Base-by-base conservation (phyloP, 2,888 invertebrate genomes). In the Epinotia demarniana region DNA sequence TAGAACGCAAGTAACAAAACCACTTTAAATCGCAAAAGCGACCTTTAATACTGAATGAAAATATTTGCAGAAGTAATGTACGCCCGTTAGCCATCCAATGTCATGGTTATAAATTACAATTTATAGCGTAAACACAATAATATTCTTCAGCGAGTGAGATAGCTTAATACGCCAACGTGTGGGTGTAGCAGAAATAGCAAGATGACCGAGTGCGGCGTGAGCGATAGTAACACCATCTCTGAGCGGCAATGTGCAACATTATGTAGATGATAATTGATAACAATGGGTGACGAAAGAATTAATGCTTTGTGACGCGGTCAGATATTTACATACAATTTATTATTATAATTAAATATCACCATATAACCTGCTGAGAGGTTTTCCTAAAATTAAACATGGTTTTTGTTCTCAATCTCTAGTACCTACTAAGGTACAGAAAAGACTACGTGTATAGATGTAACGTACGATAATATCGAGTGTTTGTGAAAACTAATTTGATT, bases 181-280 rank as follows among this genome's bases (percentile, higher is more conserved):
- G 19, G 57, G 57, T 57, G 19, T 19, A 12, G 19, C 57, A 19
- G 57, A 57, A 19, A 55, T 55, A 53, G 46, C 23, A 55, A 18
- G 12, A 33, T 2, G 33, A 67, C 16, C 23, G 6, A 39, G 13
- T 18, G 33, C 19, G 9, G 18, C 18, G 33, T 33, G 18, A 6
- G 53, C 53, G 33, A 67, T 55, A 16, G 55, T 67, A 27, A n/a
- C 27, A 18, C 53, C 66, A 66, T 53, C 66, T 66, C 16, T 66
- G 46, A 27, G 16, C 66, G 27, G 49, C 11, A 27, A 53, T 53
- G 23, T 33, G 66, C 53, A 66, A 27, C 11, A n/a, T 23, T 66
- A 18, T 12, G 16, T 46, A 63, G 12, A 19, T 33, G 12, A 4
- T 66, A 53, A 57, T 57, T 33, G 12, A 4, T 66, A 53, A 57